Percentiles rank a stretch among this genome's conserved stretches.
Evolutionary conservation across 2,113 vertebrate genomes (phyloP).

Genomic region (Phoxinus phoxinus): DNA sequence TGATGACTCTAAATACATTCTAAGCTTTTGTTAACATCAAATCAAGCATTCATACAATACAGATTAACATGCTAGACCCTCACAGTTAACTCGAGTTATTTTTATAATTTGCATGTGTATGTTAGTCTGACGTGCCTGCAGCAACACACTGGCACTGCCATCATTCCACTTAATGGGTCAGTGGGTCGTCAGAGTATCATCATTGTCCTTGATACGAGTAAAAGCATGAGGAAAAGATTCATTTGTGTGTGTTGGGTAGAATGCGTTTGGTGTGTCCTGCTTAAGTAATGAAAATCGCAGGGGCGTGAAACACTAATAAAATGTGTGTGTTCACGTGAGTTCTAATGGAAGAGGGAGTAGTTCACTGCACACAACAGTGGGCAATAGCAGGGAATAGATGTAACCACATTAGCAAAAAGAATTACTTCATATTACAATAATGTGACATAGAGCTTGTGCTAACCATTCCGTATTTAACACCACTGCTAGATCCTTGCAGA

Average conservation of each 20-base stretch:
- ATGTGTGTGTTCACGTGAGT: conserved; percentile 39
- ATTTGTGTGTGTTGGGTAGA: conserved; percentile 22
- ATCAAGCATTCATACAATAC: not conserved
- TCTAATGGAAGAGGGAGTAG: conserved; percentile 27
- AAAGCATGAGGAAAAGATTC: conserved; percentile 15
- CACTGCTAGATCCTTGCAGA: not conserved
- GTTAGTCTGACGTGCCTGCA: conserved; percentile 38
- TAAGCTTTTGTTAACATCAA: not conserved
- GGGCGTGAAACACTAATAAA: conserved; percentile 52
- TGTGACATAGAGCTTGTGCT: conserved; percentile 37
- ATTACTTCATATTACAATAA: conserved; percentile 35
- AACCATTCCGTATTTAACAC: conserved; percentile 29
- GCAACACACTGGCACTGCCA: conserved; percentile 57
- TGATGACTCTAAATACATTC: not conserved
- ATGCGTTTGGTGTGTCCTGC: conserved; percentile 48
- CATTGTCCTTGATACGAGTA: conserved; percentile 51
- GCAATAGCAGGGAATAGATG: conserved; percentile 16
- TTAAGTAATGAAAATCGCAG: conserved; percentile 56
- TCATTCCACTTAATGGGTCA: conserved; percentile 62
- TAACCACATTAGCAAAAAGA: conserved; percentile 31
- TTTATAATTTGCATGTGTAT: not conserved
- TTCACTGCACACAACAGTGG: conserved; percentile 34
- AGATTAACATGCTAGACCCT: not conserved
- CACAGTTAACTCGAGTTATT: not conserved
- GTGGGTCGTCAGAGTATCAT: conserved; percentile 52